Evolutionary conservation across 1,140 invertebrate genomes (phyloP).

Genomic region (Drosophila saltans): DNA sequence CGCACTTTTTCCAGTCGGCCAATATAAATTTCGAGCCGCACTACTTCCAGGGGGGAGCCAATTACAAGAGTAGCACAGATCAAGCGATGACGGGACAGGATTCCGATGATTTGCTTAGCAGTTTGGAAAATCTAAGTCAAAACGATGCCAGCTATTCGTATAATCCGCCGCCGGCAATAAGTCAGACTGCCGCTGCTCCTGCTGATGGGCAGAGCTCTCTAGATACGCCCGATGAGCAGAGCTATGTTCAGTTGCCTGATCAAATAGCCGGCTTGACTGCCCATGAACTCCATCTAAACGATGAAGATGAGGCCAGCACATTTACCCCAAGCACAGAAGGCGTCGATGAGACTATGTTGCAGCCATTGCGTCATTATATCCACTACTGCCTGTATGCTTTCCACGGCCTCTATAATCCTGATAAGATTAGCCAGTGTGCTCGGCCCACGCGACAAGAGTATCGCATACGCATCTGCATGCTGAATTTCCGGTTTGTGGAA

Average conservation of each 20-base stretch:
- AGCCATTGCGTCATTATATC: constrained; percentile 80
- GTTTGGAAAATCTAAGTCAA: constrained; percentile 76
- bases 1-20: constrained; percentile 71
- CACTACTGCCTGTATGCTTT: constrained; percentile 86
- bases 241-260: constrained; percentile 67
- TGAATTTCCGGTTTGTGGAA: constrained; percentile 81
- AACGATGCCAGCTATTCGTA: constrained; percentile 71
- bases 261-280: constrained; percentile 17
- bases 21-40: constrained; percentile 69
- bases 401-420: constrained; percentile 84
- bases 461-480: constrained; percentile 78
- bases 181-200: not conserved
- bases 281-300: constrained; percentile 30
- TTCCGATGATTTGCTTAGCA: constrained; percentile 78
- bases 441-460: constrained; percentile 72
- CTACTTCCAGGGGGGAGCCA: constrained; percentile 51
- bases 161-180: constrained; percentile 44
- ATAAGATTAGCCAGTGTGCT: constrained; percentile 83
- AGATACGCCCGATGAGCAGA: constrained; percentile 78
- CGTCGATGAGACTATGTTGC: constrained; percentile 45
- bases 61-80: constrained; percentile 74
- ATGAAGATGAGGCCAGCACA: constrained; percentile 55
- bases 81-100: constrained; percentile 72
- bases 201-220: constrained; percentile 57
- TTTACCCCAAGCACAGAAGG: constrained; percentile 53